phyloP scores from a whole-genome alignment of 2,113 vertebrate genomes.

The Vanacampus margaritifer region DNA sequence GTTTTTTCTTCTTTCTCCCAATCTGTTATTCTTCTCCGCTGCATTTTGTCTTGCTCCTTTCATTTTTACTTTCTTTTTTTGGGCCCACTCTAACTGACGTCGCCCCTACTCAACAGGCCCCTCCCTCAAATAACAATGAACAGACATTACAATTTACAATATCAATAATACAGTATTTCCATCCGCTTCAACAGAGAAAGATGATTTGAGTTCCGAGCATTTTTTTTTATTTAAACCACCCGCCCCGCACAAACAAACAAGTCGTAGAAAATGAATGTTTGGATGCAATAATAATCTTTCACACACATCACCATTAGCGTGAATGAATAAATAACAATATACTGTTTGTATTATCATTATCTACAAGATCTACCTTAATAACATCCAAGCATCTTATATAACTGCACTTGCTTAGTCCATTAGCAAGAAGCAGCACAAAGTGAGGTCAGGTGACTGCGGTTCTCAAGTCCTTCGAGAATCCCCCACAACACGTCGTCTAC shows the following conservation, averaged over 20 bases:
- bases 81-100: too few relatives aligned
- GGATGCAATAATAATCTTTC: neutral
- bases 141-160: too few relatives aligned
- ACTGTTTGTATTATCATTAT: neutral
- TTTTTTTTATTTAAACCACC: too few relatives aligned
- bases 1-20: constrained; percentile 33
- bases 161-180: too few relatives aligned
- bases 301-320: neutral
- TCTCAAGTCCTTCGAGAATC: constrained; percentile 32
- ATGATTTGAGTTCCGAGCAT: too few relatives aligned
- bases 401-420: constrained; percentile 12
- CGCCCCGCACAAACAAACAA: too few relatives aligned
- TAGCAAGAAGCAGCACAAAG: neutral
- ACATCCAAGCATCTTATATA: constrained; percentile 14
- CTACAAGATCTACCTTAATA: neutral
- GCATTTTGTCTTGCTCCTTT: constrained; percentile 26
- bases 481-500: constrained; percentile 9
- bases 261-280: neutral
- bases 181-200: too few relatives aligned
- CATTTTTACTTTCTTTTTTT: constrained; percentile 22
- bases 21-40: constrained; percentile 34
- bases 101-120: too few relatives aligned
- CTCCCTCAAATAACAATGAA: too few relatives aligned
- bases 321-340: neutral
- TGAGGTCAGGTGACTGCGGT: constrained; percentile 37